Conservation (phyloP, 2,113 vertebrate species). For the Mirza zaza region DNA sequence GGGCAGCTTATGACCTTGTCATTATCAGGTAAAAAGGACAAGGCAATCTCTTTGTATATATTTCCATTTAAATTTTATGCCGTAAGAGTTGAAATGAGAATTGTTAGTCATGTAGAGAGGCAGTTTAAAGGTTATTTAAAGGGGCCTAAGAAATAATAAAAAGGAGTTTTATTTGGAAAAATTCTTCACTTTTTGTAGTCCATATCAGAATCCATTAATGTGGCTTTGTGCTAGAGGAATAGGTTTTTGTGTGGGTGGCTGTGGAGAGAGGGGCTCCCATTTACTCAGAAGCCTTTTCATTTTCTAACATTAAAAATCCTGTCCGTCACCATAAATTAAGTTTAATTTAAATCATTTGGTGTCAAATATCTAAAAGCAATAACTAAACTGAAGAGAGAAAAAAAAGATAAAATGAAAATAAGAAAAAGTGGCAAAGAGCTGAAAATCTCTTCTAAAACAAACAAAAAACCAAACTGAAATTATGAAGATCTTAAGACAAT, state of each 20-base stretch:
- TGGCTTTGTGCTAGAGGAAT: background rate
- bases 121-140: constrained; percentile 49
- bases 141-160: constrained; percentile 7
- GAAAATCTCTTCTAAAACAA: constrained; percentile 21
- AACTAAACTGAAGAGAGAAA: background rate
- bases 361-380: constrained; percentile 37
- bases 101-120: constrained; percentile 24
- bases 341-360: constrained; percentile 49
- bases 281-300: background rate
- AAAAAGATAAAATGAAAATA: background rate
- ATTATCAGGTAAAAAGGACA: constrained; percentile 31
- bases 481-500: background rate
- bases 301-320: constrained; percentile 48
- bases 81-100: constrained; percentile 37
- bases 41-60: constrained; percentile 10
- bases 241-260: background rate
- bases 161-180: constrained; percentile 15
- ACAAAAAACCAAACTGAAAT: background rate
- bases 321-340: background rate
- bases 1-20: background rate
- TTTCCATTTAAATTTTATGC: constrained; percentile 40
- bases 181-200: background rate
- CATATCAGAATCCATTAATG: constrained; percentile 10
- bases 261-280: background rate
- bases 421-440: background rate